These are phyloP conservation scores for Papilio gigon DNA, from an alignment of 2,888 invertebrate species.

Conservation along the genomic window DNA sequence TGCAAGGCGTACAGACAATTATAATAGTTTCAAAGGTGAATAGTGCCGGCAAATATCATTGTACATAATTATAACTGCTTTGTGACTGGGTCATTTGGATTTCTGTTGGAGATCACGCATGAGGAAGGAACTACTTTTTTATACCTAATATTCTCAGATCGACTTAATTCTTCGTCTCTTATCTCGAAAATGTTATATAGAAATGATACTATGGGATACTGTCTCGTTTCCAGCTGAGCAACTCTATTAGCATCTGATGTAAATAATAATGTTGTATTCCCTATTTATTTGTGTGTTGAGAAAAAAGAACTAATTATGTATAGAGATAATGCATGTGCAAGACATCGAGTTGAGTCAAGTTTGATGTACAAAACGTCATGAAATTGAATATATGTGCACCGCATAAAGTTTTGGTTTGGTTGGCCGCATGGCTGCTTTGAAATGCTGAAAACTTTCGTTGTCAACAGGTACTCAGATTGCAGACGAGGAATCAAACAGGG, in stretches of 20 bases:
- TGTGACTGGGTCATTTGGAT: too few relatives aligned
- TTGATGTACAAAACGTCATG: neutral
- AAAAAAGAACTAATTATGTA: too few relatives aligned
- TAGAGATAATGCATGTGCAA: too few relatives aligned
- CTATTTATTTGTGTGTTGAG: too few relatives aligned
- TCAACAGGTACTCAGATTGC: slow-evolving; percentile 84
- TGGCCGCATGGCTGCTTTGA: slow-evolving; percentile 2
- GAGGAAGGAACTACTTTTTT: neutral
- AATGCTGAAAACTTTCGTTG: slow-evolving; percentile 37
- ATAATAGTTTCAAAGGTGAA: neutral
- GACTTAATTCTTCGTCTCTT: neutral
- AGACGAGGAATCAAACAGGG: slow-evolving; percentile 79
- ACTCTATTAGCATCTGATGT: too few relatives aligned
- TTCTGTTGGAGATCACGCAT: neutral
- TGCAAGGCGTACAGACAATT: neutral
- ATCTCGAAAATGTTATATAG: neutral
- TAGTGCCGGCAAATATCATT: neutral
- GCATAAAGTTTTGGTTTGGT: neutral
- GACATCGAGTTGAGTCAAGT: neutral
- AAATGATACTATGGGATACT: neutral
- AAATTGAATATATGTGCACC: neutral
- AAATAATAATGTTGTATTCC: too few relatives aligned
- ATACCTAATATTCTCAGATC: neutral
- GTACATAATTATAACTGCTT: neutral
- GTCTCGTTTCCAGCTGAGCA: too few relatives aligned